Evolutionary conservation across 2,888 invertebrate species (phyloP).

Genomic region (Drosophila picticornis): DNA sequence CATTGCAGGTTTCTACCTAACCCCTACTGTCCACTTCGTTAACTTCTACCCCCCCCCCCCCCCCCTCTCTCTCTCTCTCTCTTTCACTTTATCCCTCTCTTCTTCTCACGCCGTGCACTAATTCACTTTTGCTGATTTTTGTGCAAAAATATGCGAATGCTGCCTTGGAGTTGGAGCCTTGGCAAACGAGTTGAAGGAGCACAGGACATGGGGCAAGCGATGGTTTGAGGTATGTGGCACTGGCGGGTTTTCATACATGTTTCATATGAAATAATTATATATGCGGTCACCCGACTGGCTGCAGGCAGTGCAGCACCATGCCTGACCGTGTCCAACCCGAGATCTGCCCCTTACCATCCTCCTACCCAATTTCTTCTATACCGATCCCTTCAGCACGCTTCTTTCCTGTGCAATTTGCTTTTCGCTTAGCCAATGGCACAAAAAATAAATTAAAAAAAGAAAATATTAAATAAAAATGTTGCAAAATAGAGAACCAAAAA

Average conservation of each 20-base stretch:
- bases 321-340: constrained; percentile 12
- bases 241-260: constrained; percentile 56
- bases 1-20: constrained; percentile 59
- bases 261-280: constrained; percentile 79
- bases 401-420: constrained; percentile 40
- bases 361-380: background rate
- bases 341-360: background rate
- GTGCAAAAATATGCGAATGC: constrained; percentile 66
- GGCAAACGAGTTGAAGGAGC: constrained; percentile 12
- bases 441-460: constrained; percentile 4
- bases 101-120: constrained; percentile 52
- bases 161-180: constrained; percentile 58
- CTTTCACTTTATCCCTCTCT: too few species aligned
- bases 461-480: constrained; percentile 42
- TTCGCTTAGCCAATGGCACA: constrained; percentile 59
- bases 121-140: constrained; percentile 79
- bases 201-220: background rate
- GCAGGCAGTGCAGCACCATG: constrained; percentile 66
- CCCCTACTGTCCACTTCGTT: background rate
- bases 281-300: constrained; percentile 72
- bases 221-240: constrained; percentile 25
- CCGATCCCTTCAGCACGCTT: background rate
- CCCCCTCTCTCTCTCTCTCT: background rate
- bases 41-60: background rate
- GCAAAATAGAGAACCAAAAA: constrained; percentile 31